These are phyloP conservation scores for Corticium candelabrum DNA, from an alignment of 37 sponge, comb jelly and placozoan genomes.

Conservation along the genomic window DNA sequence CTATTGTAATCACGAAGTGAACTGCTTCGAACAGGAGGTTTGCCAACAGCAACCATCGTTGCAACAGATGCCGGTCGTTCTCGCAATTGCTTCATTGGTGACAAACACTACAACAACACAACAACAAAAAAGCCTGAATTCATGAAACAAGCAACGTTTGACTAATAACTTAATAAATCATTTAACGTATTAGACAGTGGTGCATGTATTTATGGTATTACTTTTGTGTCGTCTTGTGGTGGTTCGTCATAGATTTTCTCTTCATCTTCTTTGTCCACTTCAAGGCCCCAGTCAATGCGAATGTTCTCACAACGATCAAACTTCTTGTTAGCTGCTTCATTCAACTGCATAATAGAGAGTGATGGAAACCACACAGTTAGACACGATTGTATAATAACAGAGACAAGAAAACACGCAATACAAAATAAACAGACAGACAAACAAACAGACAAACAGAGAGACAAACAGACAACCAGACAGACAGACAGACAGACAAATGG, in stretches of 20 bases:
- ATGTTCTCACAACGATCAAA: constrained; percentile 61
- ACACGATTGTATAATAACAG: constrained; percentile 8
- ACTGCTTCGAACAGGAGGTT: constrained; percentile 16
- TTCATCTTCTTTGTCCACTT: constrained; percentile 21
- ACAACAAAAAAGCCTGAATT: constrained; percentile 17
- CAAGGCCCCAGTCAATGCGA: constrained; percentile 77
- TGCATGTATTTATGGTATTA: no score
- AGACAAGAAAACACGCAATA: no score
- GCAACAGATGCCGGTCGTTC: constrained; percentile 5
- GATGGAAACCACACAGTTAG: neutral
- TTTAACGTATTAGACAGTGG: no score
- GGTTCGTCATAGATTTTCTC: constrained; percentile 64
- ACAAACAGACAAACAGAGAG: no score
- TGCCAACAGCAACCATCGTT: neutral
- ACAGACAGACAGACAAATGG: no score
- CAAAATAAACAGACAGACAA: no score
- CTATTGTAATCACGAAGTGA: constrained; percentile 48
- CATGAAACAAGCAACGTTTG: neutral
- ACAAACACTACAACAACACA: constrained; percentile 13
- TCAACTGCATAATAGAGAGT: constrained; percentile 30
- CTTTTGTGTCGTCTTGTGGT: no score
- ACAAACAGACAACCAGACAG: no score
- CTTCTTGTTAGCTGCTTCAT: constrained; percentile 53
- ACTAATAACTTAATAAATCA: neutral
- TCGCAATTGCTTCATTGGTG: neutral